phyloP scores from a whole-genome alignment of 64 coral and sea anemone genomes.

The Anthopleura sola region DNA sequence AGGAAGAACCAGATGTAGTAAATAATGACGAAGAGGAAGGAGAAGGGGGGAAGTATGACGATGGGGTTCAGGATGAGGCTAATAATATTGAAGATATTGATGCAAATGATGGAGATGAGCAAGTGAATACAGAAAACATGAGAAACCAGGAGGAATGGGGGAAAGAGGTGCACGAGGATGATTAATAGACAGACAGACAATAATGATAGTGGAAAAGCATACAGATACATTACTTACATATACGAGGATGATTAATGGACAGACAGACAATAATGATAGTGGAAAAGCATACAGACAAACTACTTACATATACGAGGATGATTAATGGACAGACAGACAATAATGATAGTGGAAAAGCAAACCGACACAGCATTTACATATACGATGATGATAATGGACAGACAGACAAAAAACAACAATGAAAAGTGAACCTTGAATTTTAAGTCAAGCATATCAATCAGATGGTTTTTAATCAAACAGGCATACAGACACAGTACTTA shows the following conservation, averaged over 20 bases:
- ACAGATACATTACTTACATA: background rate
- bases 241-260: background rate
- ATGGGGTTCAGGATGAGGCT: constrained; percentile 4
- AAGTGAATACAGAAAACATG: background rate
- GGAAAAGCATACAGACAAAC: background rate
- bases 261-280: background rate
- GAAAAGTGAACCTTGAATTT: too few species aligned
- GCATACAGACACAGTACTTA: too few species aligned
- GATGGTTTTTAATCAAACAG: too few species aligned
- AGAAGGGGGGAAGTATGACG: background rate
- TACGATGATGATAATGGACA: too few species aligned
- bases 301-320: too few species aligned
- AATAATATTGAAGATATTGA: background rate
- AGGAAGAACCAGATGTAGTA: background rate
- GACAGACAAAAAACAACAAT: too few species aligned
- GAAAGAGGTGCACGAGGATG: background rate
- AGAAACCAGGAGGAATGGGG: background rate
- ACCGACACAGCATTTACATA: too few species aligned
- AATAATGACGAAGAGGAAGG: background rate
- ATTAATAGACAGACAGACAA: background rate
- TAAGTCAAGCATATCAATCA: too few species aligned
- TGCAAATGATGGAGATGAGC: background rate
- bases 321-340: background rate
- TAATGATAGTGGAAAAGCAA: too few species aligned
- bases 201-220: background rate